Evolutionary conservation across 2,888 invertebrate genomes (phyloP), one percentile per base, ranked within the genome.

Genomic region (Cistogaster globosa): DNA sequence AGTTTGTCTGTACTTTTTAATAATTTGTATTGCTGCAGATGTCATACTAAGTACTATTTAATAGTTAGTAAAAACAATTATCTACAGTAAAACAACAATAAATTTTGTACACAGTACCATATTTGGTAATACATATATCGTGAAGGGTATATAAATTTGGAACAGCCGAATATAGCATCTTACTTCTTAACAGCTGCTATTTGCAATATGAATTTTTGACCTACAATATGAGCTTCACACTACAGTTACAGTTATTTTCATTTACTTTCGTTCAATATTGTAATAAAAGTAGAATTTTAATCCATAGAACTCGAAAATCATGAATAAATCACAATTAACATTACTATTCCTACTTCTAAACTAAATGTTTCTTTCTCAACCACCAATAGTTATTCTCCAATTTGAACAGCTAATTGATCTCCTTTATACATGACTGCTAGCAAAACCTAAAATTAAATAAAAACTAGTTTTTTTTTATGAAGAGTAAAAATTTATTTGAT

Each of bases 401-500:
- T 72, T 51, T 16, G 53, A 42, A 42, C 45, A 42, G 3, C 18
- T 55, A 42, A 42, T 12, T 42, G 42, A 42, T 42, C 42, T 42
- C 12, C 42, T 42, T 12, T 42, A 42, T 42, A 42, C 42, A 42
- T 12, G 12, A n/a, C 20, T n/a, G 22, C 45, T 65, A 57, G 7
- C 32, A 45, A 67, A 55, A 51, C 11, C 6, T 16, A 42, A 8
- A 16, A 32, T 26, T 42, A 48, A 48, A n/a, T 1, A 32, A 11
- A 14, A 16, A 45, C 12, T 36, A 14, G 48, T 8, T 32, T 68
- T 60, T 68, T 60, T 62, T 22, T 57, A 16, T 57, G 48, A 67
- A 58, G 81, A 74, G 80, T 78, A 69, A 26, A 16, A n/a, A 22
- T 26, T 65, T 82, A 75, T 82, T 82, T 82, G 82, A 45, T 72